Conservation (phyloP, 2,797 vertebrate species). For the Macropus fuliginosus region DNA sequence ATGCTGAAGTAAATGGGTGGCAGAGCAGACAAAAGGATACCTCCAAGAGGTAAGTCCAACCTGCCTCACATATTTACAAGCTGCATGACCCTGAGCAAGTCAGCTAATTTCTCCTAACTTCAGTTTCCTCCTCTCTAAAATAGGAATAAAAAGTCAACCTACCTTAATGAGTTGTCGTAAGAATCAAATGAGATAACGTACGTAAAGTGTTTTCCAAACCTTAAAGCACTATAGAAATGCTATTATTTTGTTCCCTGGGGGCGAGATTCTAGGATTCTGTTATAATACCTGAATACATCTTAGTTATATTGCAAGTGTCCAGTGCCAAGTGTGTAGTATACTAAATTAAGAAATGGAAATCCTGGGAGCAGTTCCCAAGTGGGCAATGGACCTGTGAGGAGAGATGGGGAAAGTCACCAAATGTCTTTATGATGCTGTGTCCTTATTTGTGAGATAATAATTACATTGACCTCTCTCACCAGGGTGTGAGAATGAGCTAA, state of each 20-base stretch:
- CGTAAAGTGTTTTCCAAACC: background rate
- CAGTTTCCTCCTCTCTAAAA: background rate
- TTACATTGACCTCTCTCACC: background rate
- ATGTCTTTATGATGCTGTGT: background rate
- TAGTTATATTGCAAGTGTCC: slow-evolving; percentile 1
- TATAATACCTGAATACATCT: background rate
- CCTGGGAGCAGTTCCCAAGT: background rate
- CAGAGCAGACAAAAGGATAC: background rate
- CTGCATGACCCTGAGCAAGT: background rate
- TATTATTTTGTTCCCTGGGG: background rate
- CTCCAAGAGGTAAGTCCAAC: background rate
- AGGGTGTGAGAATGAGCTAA: background rate
- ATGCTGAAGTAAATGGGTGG: background rate
- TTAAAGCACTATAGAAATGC: background rate
- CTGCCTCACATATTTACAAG: background rate
- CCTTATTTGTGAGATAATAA: background rate
- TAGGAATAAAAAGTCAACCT: background rate
- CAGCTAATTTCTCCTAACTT: background rate
- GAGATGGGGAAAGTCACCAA: background rate
- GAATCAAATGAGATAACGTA: background rate
- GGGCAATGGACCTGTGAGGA: background rate
- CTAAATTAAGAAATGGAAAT: slow-evolving; percentile 38
- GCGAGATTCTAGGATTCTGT: background rate
- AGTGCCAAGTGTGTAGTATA: background rate
- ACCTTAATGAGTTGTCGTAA: background rate